Evolutionary conservation across 2,888 invertebrate genomes (phyloP), one percentile per base, ranked within the genome.

Genomic region (Norana najaformis): DNA sequence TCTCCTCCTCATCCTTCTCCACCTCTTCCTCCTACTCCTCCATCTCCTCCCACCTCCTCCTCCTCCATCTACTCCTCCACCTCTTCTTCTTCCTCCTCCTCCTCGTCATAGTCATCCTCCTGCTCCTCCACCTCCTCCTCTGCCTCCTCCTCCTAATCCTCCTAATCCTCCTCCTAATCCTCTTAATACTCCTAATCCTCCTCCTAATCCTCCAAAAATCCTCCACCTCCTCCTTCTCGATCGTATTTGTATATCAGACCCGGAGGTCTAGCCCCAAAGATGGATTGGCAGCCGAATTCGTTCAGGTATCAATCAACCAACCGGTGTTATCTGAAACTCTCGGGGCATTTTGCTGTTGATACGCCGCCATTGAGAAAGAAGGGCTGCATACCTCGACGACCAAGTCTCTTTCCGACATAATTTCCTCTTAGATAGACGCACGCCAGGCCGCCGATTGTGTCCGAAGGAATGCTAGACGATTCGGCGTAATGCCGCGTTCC

Each of bases 331-430:
- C 69, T 69, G 69, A 69, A 69, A 69, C 69, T 69, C 69, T n/a
- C 69, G 69, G 69, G n/a, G 69, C 69, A 69, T 69, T 69, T 69
- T 16, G n/a, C 69, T n/a, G 69, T 69, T 69, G 69, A 69, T 69
- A 69, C 69, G 69, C n/a, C 2, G 69, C 69, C 69, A 69, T 16
- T n/a, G 69, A 69, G 69, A n/a, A 69, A 69, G 69, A 69, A 30
- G 69, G 69, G 30, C 47, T 16, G 47, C 47, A 47, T 47, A 47
- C 69, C 30, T 69, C 69, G 30, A 69, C 11, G 69, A n/a, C 69
- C n/a, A 30, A 11, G 69, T 69, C 69, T 69, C n/a, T n/a, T 69
- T 30, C 69, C 69, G 69, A 69, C 69, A 69, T 69, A 69, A 69
- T 69, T 69, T 69, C 69, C 8, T 8, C 69, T 69, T n/a, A n/a